Base-by-base conservation (phyloP, 1,140 invertebrate genomes). In the Harlomillsia oculata region DNA sequence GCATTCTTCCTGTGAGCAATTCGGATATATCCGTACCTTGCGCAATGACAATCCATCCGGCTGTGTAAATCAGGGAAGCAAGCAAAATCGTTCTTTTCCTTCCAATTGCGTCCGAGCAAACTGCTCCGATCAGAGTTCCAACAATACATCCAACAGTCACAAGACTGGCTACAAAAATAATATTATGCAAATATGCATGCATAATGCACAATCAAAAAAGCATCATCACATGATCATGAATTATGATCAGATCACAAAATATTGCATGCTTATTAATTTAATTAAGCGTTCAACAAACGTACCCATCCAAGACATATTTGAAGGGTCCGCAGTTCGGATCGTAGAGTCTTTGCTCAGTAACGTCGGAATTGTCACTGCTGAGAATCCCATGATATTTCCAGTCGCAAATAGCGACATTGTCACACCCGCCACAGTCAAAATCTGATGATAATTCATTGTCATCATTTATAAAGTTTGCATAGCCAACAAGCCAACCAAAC, bases 271-370 rank as follows among this genome's bases (percentile, higher is more conserved):
- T 25, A 2, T 25, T 5, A 20, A 18, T 26, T 20, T 16, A 45
- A 2, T 9, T 45, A 0, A 14, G n/a, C 28, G 26, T 25, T 50
- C 6, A 11, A 34, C 18, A 11, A 20, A 8, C n/a, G 50, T 59
- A 63, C 62, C 62, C 29, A 65, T 60, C 63, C 63, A 65, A 13
- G 59, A 62, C n/a, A 65, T 34, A 40, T 62, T 56, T 5, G 59
- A 56, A 1, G 48, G 32, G 16, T 46, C 48, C 3, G 57, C 49
- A 11, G 36, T 43, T 44, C 62, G 16, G 21, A 65, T 54, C 34
- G 46, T 45, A 2, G 59, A 60, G 37, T 60, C 53, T n/a, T 37
- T 28, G 14, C 41, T 46, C 5, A 65, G 43, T 1, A 65, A 41
- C 5, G 48, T 26, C 8, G 63, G 63, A 28, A 65, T 55, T 8